These are phyloP conservation scores for Drosophila silvestris DNA, from an alignment of 2,888 invertebrate genomes.

Conservation along the genomic window DNA sequence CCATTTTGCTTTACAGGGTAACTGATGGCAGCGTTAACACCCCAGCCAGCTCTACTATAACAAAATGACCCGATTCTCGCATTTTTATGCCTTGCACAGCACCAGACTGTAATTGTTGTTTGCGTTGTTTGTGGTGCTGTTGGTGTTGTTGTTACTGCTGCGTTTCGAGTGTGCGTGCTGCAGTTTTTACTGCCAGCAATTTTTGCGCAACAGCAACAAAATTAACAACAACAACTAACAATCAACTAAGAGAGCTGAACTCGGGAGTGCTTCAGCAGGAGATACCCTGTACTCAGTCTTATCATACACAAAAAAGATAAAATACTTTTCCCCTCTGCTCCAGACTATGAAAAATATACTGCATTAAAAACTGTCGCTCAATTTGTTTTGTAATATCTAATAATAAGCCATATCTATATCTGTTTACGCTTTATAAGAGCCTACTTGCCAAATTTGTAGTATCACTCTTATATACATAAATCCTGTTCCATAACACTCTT, in stretches of 20 bases:
- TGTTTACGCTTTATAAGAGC: not conserved
- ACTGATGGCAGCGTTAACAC: slow-evolving; percentile 43
- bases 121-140: slow-evolving; percentile 49
- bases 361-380: not conserved
- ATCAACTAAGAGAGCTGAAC: not conserved
- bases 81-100: slow-evolving; percentile 62
- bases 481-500: not conserved
- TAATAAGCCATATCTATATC: not conserved
- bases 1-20: slow-evolving; percentile 18
- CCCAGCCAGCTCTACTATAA: slow-evolving; percentile 26
- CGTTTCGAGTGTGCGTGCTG: slow-evolving; percentile 75
- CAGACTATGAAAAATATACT: not conserved
- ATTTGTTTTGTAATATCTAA: not conserved
- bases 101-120: slow-evolving; percentile 47
- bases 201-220: slow-evolving; percentile 39
- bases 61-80: slow-evolving; percentile 75
- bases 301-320: not conserved
- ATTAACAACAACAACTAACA: slow-evolving; percentile 13
- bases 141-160: slow-evolving; percentile 50
- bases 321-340: not conserved
- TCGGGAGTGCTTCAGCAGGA: not conserved
- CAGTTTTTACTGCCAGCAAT: slow-evolving; percentile 74
- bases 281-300: not conserved
- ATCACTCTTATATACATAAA: not conserved
- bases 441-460: not conserved